These are phyloP conservation scores for Atrichornis clamosus DNA, from an alignment of 2,113 vertebrate species.

Conservation along the genomic window DNA sequence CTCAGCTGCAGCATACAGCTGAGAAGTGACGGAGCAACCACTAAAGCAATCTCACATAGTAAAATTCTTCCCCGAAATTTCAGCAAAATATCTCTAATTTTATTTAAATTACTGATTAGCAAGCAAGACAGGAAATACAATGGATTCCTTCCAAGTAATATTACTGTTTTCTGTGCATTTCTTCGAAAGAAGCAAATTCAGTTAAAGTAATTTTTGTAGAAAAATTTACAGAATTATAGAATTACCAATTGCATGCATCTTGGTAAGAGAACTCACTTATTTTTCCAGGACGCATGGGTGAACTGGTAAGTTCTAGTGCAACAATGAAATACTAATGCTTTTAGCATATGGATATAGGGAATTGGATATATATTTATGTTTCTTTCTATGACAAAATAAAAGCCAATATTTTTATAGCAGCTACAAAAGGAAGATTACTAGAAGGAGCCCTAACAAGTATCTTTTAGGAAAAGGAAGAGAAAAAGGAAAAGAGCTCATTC, in stretches of 20 bases:
- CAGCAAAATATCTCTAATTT: not conserved
- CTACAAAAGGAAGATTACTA: not conserved
- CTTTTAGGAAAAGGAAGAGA: not conserved
- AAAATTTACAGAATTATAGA: not conserved
- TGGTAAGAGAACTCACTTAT: not conserved
- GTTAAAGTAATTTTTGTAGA: not conserved
- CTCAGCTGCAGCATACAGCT: not conserved
- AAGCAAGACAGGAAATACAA: not conserved
- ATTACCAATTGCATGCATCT: not conserved
- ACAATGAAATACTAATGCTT: not conserved
- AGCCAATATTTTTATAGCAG: not conserved
- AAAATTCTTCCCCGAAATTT: not conserved
- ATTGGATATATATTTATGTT: not conserved
- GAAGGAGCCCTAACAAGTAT: not conserved
- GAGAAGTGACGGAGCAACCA: not conserved
- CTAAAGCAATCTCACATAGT: not conserved
- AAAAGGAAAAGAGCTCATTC: not conserved
- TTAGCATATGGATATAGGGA: not conserved
- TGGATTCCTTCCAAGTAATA: not conserved
- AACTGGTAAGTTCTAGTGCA: not conserved
- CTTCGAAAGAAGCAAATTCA: not conserved
- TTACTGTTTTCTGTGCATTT: not conserved
- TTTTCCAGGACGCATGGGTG: not conserved
- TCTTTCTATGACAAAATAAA: not conserved
- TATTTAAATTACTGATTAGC: not conserved